Evolutionary conservation across 2,888 invertebrate species (phyloP).

Genomic region (Eulithis prunata): DNA sequence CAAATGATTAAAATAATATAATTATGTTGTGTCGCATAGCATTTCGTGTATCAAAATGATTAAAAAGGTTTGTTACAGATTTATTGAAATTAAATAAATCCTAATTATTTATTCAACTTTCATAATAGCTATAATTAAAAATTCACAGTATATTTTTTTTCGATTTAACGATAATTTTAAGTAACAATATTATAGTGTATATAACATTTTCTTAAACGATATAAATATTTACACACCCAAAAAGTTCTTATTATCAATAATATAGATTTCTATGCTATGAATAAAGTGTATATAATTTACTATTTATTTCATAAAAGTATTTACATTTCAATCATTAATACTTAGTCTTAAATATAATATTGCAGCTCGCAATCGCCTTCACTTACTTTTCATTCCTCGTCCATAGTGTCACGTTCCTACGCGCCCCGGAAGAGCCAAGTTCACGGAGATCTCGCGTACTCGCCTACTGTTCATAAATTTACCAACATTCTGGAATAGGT

Average conservation of each 20-base stretch:
- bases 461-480: neutral
- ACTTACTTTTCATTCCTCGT: conserved; percentile 44
- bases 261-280: conserved; percentile 41
- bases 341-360: conserved; percentile 74
- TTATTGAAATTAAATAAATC: conserved; percentile 3
- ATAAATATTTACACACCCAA: conserved; percentile 74
- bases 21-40: neutral
- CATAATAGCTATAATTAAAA: conserved; percentile 40
- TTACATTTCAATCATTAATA: conserved; percentile 74
- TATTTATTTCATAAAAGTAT: conserved; percentile 58
- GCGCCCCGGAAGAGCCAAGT: conserved; percentile 28
- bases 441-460: conserved; percentile 28
- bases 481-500: conserved; percentile 8
- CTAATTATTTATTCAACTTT: conserved; percentile 39
- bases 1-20: conserved; percentile 1
- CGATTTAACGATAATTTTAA: conserved; percentile 73
- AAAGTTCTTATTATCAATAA: conserved; percentile 71
- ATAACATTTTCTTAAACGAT: conserved; percentile 60
- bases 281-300: conserved; percentile 59
- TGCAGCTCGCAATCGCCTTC: conserved; percentile 76
- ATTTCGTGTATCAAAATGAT: neutral
- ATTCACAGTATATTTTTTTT: conserved; percentile 63
- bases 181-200: conserved; percentile 66
- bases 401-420: conserved; percentile 34
- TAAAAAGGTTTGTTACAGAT: conserved; percentile 5